Evolutionary conservation across 2,113 vertebrate genomes (phyloP).

Genomic region (Tursiops truncatus): DNA sequence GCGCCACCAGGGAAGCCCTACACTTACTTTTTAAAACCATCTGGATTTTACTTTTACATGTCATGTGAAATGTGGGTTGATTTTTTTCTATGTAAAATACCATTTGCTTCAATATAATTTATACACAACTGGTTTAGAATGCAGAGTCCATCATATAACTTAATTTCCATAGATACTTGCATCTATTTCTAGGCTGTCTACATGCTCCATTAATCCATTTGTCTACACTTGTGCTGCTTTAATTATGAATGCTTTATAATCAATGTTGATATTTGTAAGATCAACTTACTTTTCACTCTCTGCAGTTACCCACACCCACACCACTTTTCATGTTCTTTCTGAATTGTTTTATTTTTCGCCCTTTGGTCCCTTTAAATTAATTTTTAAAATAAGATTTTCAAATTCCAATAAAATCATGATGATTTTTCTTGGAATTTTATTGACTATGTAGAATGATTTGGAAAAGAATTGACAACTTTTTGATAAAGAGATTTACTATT

Average conservation of each 20-base stretch:
- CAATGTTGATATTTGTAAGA: not conserved
- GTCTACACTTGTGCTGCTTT: not conserved
- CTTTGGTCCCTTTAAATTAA: conserved; percentile 8
- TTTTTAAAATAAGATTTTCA: not conserved
- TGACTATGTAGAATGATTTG: conserved; percentile 2
- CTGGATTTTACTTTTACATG: conserved; percentile 29
- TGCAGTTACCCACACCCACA: not conserved
- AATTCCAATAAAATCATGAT: not conserved
- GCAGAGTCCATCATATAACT: not conserved
- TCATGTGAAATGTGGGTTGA: not conserved
- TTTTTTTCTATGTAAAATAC: not conserved
- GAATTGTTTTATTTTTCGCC: conserved; percentile 15
- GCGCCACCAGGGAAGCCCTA: not conserved
- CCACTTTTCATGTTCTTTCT: not conserved
- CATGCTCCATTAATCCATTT: not conserved
- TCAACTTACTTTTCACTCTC: not conserved
- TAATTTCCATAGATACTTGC: not conserved
- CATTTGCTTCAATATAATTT: conserved; percentile 18
- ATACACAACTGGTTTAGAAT: not conserved
- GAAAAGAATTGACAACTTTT: conserved; percentile 4
- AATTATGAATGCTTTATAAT: not conserved
- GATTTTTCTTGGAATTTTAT: not conserved
- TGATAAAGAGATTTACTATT: not conserved
- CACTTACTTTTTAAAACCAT: conserved; percentile 1
- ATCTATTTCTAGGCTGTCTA: not conserved